Base-by-base conservation (phyloP, 1,140 invertebrate genomes). In the Asobara japonica region DNA sequence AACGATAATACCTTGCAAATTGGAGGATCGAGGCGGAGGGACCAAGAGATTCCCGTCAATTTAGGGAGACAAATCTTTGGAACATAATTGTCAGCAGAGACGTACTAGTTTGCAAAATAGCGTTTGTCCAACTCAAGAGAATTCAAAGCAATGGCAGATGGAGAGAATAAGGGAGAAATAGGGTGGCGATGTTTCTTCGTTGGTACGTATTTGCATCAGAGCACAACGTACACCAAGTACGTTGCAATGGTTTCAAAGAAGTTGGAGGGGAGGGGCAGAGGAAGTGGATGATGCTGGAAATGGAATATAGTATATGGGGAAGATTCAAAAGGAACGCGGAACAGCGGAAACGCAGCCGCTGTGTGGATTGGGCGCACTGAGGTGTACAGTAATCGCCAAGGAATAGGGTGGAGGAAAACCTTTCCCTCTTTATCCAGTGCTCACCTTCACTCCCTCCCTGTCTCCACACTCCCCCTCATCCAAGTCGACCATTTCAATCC, bases 331-430 rank as follows among this genome's bases (percentile, higher is more conserved):
- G 56, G 69, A 69, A 69, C 36, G 65, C 65, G 64, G 64, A 72
- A 61, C 66, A 72, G 70, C 69, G 65, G 61, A 66, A 62, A 65
- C 41, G 36, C 69, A 75, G 48, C 62, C 69, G 71, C 65, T 73
- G 70, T 56, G 77, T 74, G 78, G 76, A 83, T 82, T 81, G 76
- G 74, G 71, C 67, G 71, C 80, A 80, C 16, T 77, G 65, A 56
- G 74, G 80, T 80, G 77, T 74, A 60, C 68, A 76, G 80, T 84
- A 83, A 84, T 85, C 81, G 75, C 71, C 25, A 77, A 81, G 78
- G 77, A 80, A 82, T 78, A 78, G 67, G 74, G 70, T 75, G 73
- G 56, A 60, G 41, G 38, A 56, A 70, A 68, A 65, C 18, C 36
- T 73, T 71, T 78, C 75, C 70, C 70, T 71, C 62, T 65, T 65